Percentiles rank a stretch among this genome's conserved stretches.
Conservation (phyloP, 2,797 vertebrate species). For the Poecilia picta region DNA sequence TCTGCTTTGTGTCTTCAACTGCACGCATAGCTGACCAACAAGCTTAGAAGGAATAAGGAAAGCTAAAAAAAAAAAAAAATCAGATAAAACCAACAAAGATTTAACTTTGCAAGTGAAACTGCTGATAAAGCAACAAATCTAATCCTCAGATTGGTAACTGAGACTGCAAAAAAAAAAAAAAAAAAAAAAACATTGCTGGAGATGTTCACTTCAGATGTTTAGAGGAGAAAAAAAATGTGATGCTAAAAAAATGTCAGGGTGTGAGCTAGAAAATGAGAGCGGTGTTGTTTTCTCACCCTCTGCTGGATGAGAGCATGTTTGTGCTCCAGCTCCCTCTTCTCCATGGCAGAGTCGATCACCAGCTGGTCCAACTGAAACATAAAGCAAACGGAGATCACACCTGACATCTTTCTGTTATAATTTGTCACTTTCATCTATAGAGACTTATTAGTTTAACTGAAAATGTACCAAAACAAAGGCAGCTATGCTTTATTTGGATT, state of each 20-base stretch:
- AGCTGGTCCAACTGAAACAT: slow-evolving; percentile 92
- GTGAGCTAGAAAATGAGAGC: neutral
- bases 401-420: neutral
- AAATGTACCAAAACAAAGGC: neutral
- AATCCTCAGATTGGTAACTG: neutral
- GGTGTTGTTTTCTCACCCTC: slow-evolving; percentile 81
- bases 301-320: slow-evolving; percentile 96
- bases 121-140: neutral
- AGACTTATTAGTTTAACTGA: neutral
- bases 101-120: neutral
- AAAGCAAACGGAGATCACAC: neutral
- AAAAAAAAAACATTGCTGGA: neutral
- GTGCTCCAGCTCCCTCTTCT: slow-evolving; percentile 97
- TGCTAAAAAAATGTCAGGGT: neutral
- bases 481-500: neutral
- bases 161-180: neutral
- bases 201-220: neutral
- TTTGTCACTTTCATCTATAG: neutral
- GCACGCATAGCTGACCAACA: neutral
- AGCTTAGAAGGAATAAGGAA: neutral
- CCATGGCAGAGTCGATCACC: slow-evolving; percentile 95
- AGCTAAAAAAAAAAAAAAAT: neutral
- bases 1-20: neutral
- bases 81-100: neutral
- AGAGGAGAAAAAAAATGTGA: neutral